phyloP scores from a whole-genome alignment of 2,888 invertebrate genomes.

The Sabatieria punctata region DNA sequence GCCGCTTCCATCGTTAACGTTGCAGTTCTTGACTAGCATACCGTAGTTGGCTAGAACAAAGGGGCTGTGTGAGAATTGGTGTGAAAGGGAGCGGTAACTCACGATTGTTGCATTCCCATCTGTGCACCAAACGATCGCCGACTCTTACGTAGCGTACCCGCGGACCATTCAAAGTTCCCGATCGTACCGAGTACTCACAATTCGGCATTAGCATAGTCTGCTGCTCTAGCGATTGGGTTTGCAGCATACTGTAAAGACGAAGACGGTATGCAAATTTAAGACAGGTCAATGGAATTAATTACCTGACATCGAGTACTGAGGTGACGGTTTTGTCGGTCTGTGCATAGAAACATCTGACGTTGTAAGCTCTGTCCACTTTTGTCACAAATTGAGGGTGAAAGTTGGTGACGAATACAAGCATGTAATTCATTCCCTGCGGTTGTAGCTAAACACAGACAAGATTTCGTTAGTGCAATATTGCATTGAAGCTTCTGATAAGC shows the following conservation, averaged over 20 bases:
- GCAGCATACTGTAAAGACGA: constrained; percentile 13
- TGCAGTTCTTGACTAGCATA: constrained; percentile 21
- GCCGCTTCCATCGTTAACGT: constrained; percentile 14
- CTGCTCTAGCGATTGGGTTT: constrained; percentile 18
- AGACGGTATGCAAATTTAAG: neutral
- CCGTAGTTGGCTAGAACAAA: constrained; percentile 16
- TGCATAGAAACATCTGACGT: constrained; percentile 24
- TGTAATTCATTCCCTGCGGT: constrained; percentile 20
- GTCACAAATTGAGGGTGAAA: constrained; percentile 26
- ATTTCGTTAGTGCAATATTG: too few relatives aligned
- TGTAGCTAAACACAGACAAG: constrained; percentile 18
- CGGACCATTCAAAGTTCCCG: constrained; percentile 17
- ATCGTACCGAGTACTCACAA: constrained; percentile 19
- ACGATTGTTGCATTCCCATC: constrained; percentile 23
- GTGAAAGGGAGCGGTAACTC: too few relatives aligned
- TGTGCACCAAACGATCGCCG: constrained; percentile 18
- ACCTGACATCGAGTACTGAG: constrained; percentile 16
- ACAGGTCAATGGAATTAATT: too few relatives aligned
- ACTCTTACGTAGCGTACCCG: constrained; percentile 13
- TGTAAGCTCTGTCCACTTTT: constrained; percentile 23
- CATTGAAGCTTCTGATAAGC: too few relatives aligned
- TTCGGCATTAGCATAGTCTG: constrained; percentile 17
- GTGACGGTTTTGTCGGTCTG: constrained; percentile 16
- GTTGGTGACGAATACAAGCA: constrained; percentile 19
- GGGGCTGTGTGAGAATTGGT: too few relatives aligned